Percentiles rank a stretch among this genome's conserved stretches.
These are phyloP conservation scores for Chrysomallon squamiferum DNA, from an alignment of 1,140 invertebrate genomes.

Conservation along the genomic window DNA sequence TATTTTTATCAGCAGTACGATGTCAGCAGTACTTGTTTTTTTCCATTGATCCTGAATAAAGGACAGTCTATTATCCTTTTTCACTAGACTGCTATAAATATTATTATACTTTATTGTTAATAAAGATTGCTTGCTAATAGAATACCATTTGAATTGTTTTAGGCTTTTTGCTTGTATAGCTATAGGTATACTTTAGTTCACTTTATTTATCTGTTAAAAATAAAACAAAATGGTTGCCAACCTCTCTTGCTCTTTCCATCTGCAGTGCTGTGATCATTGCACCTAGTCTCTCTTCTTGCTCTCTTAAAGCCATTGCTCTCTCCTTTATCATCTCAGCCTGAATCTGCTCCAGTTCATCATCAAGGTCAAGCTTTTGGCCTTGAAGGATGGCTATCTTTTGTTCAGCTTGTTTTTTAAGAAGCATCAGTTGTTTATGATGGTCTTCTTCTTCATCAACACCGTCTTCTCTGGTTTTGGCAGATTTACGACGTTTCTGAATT, in stretches of 20 bases:
- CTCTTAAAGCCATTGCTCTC: constrained; percentile 51
- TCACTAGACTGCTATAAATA: no score
- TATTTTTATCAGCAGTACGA: no score
- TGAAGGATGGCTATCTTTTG: constrained; percentile 54
- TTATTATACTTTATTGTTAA: no score
- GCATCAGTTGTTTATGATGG: constrained; percentile 33
- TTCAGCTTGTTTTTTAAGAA: constrained; percentile 56
- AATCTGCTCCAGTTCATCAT: constrained; percentile 56
- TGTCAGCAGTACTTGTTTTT: no score
- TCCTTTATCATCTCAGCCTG: constrained; percentile 58
- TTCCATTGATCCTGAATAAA: no score
- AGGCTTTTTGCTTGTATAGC: not conserved
- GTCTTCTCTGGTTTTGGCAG: constrained; percentile 48
- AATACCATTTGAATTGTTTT: no score
- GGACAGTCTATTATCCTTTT: no score
- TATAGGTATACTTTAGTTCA: no score
- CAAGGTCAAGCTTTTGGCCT: constrained; percentile 50
- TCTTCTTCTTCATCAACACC: constrained; percentile 45
- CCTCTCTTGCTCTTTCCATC: constrained; percentile 60
- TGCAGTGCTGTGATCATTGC: constrained; percentile 55
- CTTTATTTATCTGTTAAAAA: no score
- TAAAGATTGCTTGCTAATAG: no score
- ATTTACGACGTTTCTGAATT: constrained; percentile 38
- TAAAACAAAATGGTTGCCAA: no score
- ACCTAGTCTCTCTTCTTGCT: constrained; percentile 58